Evolutionary conservation across 2,113 vertebrate species (phyloP).

Genomic region (Psilopogon haemacephalus): DNA sequence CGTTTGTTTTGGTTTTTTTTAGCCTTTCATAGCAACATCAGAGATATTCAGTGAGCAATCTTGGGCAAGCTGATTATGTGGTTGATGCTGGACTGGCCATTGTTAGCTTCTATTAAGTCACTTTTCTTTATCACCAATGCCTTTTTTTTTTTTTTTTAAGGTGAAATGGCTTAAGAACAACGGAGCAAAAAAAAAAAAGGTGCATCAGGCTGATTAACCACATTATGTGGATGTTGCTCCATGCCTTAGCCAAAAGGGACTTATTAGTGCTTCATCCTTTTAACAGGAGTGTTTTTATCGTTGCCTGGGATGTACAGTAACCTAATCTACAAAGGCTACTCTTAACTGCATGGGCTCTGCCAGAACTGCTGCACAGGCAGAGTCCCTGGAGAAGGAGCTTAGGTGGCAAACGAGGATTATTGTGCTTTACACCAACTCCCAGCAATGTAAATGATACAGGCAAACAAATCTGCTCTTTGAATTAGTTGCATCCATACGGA

Average conservation of each 20-base stretch:
- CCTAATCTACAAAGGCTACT: background rate
- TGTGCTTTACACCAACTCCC: conserved; percentile 42
- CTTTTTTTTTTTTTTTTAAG: background rate
- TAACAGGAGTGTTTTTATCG: background rate
- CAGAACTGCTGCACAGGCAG: background rate
- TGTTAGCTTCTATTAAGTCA: background rate
- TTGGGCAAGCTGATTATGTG: background rate
- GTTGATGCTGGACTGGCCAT: background rate
- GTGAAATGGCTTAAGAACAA: background rate
- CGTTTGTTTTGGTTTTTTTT: background rate
- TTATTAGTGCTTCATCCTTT: background rate
- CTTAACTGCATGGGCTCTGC: background rate
- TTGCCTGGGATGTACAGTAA: background rate
- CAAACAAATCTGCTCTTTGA: conserved; percentile 35
- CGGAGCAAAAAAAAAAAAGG: background rate
- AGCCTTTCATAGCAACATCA: background rate
- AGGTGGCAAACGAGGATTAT: conserved; percentile 25
- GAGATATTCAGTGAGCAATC: background rate
- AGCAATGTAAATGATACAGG: background rate
- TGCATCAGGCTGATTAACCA: background rate
- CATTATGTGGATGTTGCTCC: background rate
- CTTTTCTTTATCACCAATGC: background rate
- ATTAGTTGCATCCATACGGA: conserved; percentile 3
- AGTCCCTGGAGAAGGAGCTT: conserved; percentile 1
- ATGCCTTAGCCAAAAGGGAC: background rate